Evolutionary conservation across 2,797 vertebrate species (phyloP), one percentile per base, ranked within the genome.

Genomic region (Gymnoscopelus microlampas): DNA sequence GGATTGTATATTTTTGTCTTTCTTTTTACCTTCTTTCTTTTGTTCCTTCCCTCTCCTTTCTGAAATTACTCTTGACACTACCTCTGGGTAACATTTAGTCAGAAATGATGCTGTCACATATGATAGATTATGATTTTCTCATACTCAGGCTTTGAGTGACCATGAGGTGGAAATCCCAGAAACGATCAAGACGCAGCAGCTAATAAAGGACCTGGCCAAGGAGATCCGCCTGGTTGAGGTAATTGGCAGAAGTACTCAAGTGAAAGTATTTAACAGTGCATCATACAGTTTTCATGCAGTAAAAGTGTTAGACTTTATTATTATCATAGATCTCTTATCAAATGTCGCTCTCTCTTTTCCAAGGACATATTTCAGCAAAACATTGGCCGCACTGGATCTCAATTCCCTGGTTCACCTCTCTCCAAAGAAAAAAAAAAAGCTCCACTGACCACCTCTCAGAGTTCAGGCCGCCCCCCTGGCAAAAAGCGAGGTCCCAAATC

Each of bases 341-440:
- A 64, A 53, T 7, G 5, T 3, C 49, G 0, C 29, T 32, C 19
- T 76, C 3, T 69, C 3, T 67, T 60, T 88, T 61, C n/a, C 69
- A 58, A 96, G 96, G 95, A 97, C 70, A 96, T 97, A 70, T 96
- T 97, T 81, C 96, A 97, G 76, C 97, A 97, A 87, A 97, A 96
- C 79, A 92, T 96, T 62, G 95, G 95, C 63, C 95, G 96, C 70
- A 88, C 92, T 24, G 95, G 94, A 53, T 91, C 91, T 70, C 94
- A 92, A 24, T 96, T 95, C 74, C 94, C 95, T 76, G 93, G 94
- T 39, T 92, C 93, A 12, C 91, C 89, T 0, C 88, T 94, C 79
- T 85, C 91, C 48, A 94, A 94, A 19, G 19, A 19, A 19, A 19
- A 19, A 19, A 19, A 19, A 19, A 19, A 19, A 87, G 73, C 88